Percentiles rank a stretch among this genome's conserved stretches.
Evolutionary conservation across 2,113 vertebrate genomes (phyloP).

Genomic region (Catharus minimus): DNA sequence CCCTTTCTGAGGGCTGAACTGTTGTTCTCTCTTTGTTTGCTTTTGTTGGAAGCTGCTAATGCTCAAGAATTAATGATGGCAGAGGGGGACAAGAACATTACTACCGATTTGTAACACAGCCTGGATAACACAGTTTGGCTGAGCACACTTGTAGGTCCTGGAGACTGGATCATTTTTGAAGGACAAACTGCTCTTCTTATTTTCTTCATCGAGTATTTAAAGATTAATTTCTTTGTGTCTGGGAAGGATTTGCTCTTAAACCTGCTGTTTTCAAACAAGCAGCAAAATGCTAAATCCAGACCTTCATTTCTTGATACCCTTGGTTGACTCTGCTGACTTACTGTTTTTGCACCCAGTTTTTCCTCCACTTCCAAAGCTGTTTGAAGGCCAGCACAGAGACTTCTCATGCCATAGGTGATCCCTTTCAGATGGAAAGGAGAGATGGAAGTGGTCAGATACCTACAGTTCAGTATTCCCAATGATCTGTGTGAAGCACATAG

Average conservation of each 20-base stretch:
- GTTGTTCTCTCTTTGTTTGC: slow-evolving; percentile 58
- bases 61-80: slow-evolving; percentile 15
- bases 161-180: neutral
- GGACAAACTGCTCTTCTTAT: neutral
- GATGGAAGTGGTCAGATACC: neutral
- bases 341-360: neutral
- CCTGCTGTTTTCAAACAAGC: neutral
- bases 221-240: neutral
- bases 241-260: neutral
- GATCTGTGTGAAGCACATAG: neutral
- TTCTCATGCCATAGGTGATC: neutral
- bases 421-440: neutral
- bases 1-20: neutral
- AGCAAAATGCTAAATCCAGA: neutral
- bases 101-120: neutral
- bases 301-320: neutral
- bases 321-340: neutral
- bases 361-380: neutral
- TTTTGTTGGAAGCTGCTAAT: slow-evolving; percentile 54
- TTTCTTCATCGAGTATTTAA: neutral
- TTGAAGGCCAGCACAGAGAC: neutral
- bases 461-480: neutral
- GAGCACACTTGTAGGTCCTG: neutral
- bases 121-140: neutral
- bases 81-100: neutral